phyloP scores from a whole-genome alignment of 2,888 invertebrate species.

The Agrochola macilenta region DNA sequence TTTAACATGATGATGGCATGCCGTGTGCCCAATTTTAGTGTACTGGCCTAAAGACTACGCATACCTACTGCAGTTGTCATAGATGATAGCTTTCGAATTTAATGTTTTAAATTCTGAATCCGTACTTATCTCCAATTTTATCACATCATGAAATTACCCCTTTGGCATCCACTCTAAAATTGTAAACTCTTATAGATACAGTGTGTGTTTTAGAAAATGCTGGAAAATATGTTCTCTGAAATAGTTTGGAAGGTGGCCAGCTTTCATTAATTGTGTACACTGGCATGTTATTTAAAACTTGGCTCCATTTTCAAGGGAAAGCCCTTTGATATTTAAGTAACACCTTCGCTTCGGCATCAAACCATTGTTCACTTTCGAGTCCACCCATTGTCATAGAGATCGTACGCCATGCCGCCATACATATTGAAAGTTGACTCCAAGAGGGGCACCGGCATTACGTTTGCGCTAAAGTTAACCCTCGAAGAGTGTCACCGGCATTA shows the following conservation, averaged over 20 bases:
- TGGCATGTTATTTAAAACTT: conserved; percentile 55
- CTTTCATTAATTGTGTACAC: conserved; percentile 63
- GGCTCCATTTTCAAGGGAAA: conserved; percentile 50
- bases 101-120: not conserved
- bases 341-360: conserved; percentile 24
- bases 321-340: conserved; percentile 37
- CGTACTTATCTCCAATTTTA: not conserved
- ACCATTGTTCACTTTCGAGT: not conserved
- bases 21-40: not conserved
- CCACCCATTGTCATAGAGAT: too few relatives aligned
- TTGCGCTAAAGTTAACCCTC: too few relatives aligned
- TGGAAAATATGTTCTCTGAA: conserved; percentile 64
- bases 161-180: conserved; percentile 2
- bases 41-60: not conserved
- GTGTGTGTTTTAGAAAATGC: conserved; percentile 34
- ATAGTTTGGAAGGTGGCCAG: conserved; percentile 74
- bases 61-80: not conserved
- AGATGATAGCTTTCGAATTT: conserved; percentile 3
- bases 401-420: too few relatives aligned
- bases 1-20: conserved; percentile 21
- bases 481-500: too few relatives aligned
- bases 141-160: not conserved
- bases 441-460: too few relatives aligned
- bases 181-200: conserved; percentile 8
- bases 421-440: too few relatives aligned